Conservation (phyloP, 2,888 invertebrate species). For the Fragum sueziense region DNA sequence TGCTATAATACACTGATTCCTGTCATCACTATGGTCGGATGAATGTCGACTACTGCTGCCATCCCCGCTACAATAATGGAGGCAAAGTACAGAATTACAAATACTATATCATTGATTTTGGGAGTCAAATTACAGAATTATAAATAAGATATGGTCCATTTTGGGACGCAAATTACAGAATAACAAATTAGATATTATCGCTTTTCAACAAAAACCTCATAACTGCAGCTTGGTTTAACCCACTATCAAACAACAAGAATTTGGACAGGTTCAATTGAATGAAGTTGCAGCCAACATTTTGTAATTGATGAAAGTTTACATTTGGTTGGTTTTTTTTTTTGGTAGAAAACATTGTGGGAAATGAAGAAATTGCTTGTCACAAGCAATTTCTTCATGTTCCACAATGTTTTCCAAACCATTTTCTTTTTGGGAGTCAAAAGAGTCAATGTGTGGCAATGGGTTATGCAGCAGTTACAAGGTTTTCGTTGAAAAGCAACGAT, state of each 20-base stretch:
- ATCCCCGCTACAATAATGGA: conserved; percentile 89
- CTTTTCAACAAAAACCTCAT: too few species aligned
- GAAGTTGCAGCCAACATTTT: not conserved
- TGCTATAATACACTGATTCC: conserved; percentile 97
- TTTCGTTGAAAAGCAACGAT: too few species aligned
- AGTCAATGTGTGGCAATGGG: too few species aligned
- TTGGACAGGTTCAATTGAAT: not conserved
- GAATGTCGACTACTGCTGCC: conserved; percentile 91
- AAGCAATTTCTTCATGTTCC: not conserved
- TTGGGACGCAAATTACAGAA: too few species aligned
- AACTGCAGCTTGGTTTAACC: not conserved
- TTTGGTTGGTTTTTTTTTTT: not conserved
- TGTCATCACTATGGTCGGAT: conserved; percentile 92
- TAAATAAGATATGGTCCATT: too few species aligned
- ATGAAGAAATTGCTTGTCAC: not conserved
- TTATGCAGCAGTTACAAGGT: too few species aligned
- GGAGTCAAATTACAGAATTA: too few species aligned
- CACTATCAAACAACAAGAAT: not conserved
- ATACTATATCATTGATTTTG: too few species aligned
- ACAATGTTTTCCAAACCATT: not conserved
- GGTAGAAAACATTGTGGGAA: not conserved
- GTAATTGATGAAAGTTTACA: not conserved
- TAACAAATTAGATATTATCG: too few species aligned
- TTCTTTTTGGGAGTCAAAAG: too few species aligned
- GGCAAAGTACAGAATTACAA: not conserved